Conservation (phyloP, 2,113 vertebrate species). For the Tachysurus fulvidraco region DNA sequence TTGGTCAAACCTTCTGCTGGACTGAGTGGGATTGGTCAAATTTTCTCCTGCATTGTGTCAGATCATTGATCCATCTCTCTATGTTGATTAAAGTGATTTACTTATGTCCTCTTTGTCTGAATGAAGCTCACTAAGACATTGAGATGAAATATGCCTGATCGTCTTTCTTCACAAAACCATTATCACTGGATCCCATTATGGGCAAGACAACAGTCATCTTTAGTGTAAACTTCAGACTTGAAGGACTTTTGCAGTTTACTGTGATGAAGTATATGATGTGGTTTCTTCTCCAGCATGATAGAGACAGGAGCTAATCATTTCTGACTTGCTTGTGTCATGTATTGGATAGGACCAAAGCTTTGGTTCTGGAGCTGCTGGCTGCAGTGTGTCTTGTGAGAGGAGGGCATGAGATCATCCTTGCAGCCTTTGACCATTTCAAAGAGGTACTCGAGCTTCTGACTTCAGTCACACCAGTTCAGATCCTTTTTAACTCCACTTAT, state of each 20-base stretch:
- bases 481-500: not conserved
- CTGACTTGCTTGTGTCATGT: not conserved
- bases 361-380: slow-evolving; percentile 90
- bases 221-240: slow-evolving; percentile 10
- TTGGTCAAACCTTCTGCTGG: not conserved
- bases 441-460: slow-evolving; percentile 75
- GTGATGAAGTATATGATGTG: not conserved
- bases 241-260: not conserved
- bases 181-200: not conserved
- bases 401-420: slow-evolving; percentile 95
- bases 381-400: slow-evolving; percentile 95
- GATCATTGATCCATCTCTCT: not conserved
- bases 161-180: not conserved
- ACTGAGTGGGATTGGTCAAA: not conserved
- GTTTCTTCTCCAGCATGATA: not conserved
- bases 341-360: slow-evolving; percentile 88
- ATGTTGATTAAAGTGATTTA: slow-evolving; percentile 31
- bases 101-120: slow-evolving; percentile 4
- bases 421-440: slow-evolving; percentile 97
- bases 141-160: slow-evolving; percentile 5
- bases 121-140: not conserved
- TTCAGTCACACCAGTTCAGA: not conserved
- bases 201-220: not conserved
- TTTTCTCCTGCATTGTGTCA: too few relatives aligned
- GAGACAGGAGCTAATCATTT: not conserved